phyloP scores from a whole-genome alignment of 2,888 invertebrate genomes.

The Tricholauxania praeusta region DNA sequence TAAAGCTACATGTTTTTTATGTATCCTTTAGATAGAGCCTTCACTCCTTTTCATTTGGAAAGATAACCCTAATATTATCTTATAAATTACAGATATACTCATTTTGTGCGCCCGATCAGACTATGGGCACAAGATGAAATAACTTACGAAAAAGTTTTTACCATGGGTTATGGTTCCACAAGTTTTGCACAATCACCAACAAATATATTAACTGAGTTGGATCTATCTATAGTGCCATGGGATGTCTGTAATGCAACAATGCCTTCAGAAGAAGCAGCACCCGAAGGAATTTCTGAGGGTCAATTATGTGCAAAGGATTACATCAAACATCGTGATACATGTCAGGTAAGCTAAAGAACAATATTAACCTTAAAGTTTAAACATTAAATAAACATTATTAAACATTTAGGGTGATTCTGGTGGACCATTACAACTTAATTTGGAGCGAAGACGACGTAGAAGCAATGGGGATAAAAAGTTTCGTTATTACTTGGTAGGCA shows the following conservation, averaged over 20 bases:
- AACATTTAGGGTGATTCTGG: slow-evolving; percentile 59
- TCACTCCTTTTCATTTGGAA: no score
- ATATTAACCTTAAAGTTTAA: not conserved
- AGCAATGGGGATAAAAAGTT: slow-evolving; percentile 29
- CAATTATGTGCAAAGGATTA: slow-evolving; percentile 61
- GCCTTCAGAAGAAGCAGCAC: slow-evolving; percentile 50
- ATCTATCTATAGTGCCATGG: slow-evolving; percentile 52
- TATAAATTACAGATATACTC: slow-evolving; percentile 48
- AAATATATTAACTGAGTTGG: slow-evolving; percentile 58
- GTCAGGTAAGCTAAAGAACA: slow-evolving; percentile 51
- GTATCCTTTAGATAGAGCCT: no score
- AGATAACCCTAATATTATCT: not conserved
- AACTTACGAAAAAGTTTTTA: slow-evolving; percentile 68
- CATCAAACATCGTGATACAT: slow-evolving; percentile 57
- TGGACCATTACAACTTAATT: slow-evolving; percentile 58
- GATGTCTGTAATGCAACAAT: slow-evolving; percentile 51
- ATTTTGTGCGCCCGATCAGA: slow-evolving; percentile 71
- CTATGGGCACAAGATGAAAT: slow-evolving; percentile 67
- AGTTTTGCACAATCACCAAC: slow-evolving; percentile 63
- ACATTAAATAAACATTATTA: not conserved
- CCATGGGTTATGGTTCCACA: slow-evolving; percentile 74
- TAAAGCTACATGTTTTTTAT: no score
- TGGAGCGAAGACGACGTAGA: slow-evolving; percentile 47
- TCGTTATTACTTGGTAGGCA: slow-evolving; percentile 57
- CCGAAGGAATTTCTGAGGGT: slow-evolving; percentile 54